Percentiles rank a stretch among this genome's conserved stretches.
Conservation (phyloP, 2,797 vertebrate genomes). For the Leucoraja ocellata region DNA sequence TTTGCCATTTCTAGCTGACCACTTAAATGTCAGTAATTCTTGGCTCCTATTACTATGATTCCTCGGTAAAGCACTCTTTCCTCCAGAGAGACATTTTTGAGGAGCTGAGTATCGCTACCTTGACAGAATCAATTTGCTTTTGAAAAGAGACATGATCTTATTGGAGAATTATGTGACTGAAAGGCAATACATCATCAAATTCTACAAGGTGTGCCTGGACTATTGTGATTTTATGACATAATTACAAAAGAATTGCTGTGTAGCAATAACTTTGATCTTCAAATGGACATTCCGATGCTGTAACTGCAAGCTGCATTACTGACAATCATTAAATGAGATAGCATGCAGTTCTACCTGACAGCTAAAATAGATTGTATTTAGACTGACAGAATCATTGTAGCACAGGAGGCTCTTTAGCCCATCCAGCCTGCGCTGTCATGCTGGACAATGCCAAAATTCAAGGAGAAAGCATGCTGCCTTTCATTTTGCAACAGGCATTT, state of each 20-base stretch:
- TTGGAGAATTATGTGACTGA: constrained; percentile 4
- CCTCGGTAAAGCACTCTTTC: background rate
- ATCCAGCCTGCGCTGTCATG: too few relatives aligned
- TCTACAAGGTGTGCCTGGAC: background rate
- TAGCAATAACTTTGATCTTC: background rate
- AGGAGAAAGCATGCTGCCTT: too few relatives aligned
- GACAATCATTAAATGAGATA: background rate
- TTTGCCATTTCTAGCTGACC: background rate
- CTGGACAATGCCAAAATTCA: too few relatives aligned
- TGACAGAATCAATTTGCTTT: constrained; percentile 32
- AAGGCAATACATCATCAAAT: background rate
- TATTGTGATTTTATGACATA: constrained; percentile 12
- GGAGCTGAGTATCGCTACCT: background rate
- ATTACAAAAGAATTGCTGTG: background rate
- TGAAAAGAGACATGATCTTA: constrained; percentile 4
- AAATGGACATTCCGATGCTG: background rate
- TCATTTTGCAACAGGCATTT: too few relatives aligned
- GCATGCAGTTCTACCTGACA: background rate
- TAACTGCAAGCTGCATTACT: background rate
- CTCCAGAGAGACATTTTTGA: background rate
- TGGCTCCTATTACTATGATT: background rate
- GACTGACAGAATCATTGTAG: too few relatives aligned
- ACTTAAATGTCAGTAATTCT: constrained; percentile 12
- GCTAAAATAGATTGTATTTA: background rate
- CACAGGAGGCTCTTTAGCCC: too few relatives aligned